Percentiles rank a stretch among this genome's conserved stretches.
phyloP scores from a whole-genome alignment of 2,113 vertebrate genomes.

The Prinia subflava region DNA sequence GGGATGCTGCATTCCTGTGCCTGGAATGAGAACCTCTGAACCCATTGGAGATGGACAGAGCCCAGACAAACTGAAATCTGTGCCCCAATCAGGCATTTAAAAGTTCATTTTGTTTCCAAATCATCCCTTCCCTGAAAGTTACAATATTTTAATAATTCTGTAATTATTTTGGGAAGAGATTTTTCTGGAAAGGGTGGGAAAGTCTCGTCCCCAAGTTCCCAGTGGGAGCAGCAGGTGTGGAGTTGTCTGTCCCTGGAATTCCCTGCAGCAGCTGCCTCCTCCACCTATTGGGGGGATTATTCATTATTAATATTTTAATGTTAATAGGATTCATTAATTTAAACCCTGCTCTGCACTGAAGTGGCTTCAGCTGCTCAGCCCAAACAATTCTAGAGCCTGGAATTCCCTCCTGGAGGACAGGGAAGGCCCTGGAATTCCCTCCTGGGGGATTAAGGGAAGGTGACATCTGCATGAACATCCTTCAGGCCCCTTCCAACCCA shows the following conservation, averaged over 20 bases:
- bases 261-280: background rate
- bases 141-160: no score
- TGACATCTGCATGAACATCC: background rate
- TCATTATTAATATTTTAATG: background rate
- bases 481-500: background rate
- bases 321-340: background rate
- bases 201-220: background rate
- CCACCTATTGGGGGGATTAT: background rate
- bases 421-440: background rate
- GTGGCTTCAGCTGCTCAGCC: background rate
- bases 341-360: background rate
- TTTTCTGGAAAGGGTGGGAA: background rate
- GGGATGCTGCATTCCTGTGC: background rate
- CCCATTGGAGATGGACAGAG: background rate
- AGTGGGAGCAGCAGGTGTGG: accelerated
- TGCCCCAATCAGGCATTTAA: accelerated
- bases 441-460: background rate
- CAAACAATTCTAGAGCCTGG: background rate
- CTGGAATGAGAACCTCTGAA: background rate
- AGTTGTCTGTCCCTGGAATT: background rate
- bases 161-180: background rate
- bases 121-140: background rate
- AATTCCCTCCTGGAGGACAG: no score
- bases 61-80: accelerated
- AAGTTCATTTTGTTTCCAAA: background rate